Percentiles rank a stretch among this genome's conserved stretches.
These are phyloP conservation scores for Nerophis ophidion DNA, from an alignment of 2,113 vertebrate genomes.

Conservation along the genomic window DNA sequence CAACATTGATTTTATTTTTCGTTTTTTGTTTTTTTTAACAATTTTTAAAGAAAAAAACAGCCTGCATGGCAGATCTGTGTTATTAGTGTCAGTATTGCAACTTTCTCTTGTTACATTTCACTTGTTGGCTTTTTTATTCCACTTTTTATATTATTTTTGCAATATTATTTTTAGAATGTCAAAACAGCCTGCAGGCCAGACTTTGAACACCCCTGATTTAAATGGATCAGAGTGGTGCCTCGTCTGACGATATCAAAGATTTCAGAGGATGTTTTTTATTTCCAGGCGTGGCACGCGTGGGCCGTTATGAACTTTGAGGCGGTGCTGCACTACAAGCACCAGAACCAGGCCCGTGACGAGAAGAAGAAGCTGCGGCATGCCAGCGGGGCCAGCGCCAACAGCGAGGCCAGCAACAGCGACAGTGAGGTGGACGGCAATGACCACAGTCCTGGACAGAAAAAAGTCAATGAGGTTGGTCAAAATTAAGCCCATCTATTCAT, in stretches of 20 bases:
- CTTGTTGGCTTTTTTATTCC: too few species aligned
- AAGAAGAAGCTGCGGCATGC: conserved; percentile 89
- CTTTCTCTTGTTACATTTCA: too few species aligned
- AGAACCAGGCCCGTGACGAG: conserved; percentile 88
- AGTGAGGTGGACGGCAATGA: conserved; percentile 87
- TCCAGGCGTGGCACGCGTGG: conserved; percentile 97
- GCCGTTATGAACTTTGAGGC: conserved; percentile 99
- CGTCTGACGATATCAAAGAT: conserved; percentile 7
- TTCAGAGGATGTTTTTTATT: conserved; percentile 16
- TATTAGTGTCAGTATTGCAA: too few species aligned
- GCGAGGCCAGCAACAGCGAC: conserved; percentile 93
- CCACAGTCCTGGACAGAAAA: conserved; percentile 92
- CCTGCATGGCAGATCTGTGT: too few species aligned
- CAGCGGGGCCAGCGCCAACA: conserved; percentile 84
- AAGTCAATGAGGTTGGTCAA: conserved; percentile 79
- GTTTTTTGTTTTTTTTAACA: too few species aligned
- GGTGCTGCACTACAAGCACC: conserved; percentile 96
- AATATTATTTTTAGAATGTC: too few species aligned
- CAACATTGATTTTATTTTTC: too few species aligned
- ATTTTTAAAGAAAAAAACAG: too few species aligned
- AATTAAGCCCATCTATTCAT: neutral
- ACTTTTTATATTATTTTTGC: too few species aligned
- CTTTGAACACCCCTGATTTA: conserved; percentile 5
- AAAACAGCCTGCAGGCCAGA: too few species aligned
- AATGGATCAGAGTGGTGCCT: conserved; percentile 10